Evolutionary conservation across 2,797 vertebrate species (phyloP).

Genomic region (Platyrinchus mystaceus): DNA sequence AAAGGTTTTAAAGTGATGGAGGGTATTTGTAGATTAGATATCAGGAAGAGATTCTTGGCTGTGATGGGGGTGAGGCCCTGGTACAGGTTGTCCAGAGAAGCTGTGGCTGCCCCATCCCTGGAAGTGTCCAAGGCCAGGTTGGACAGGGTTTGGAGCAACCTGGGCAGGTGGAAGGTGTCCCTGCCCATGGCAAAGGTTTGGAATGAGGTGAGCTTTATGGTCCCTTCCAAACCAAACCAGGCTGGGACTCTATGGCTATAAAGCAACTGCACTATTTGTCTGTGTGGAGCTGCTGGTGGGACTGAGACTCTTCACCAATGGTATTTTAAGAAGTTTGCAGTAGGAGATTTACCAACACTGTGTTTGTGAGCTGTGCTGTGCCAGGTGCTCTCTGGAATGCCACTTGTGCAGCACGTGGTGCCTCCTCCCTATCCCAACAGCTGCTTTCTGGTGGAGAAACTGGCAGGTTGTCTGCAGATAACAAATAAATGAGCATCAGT

Average conservation of each 20-base stretch:
- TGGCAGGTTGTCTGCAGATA: neutral
- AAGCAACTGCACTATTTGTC: neutral
- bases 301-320: neutral
- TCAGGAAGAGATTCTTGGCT: neutral
- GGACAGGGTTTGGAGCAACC: neutral
- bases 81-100: neutral
- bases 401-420: neutral
- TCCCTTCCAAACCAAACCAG: neutral
- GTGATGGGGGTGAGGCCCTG: neutral
- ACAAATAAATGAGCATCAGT: neutral
- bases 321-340: neutral
- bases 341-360: rapidly evolving
- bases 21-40: neutral
- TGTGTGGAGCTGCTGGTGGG: neutral
- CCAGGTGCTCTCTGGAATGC: neutral
- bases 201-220: neutral
- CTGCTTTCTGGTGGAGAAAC: neutral
- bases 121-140: neutral
- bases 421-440: neutral
- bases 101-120: neutral
- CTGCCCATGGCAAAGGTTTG: neutral
- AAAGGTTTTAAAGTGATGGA: neutral
- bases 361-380: neutral
- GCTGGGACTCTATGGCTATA: neutral
- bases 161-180: neutral